phyloP scores from a whole-genome alignment of 1,140 invertebrate species.

The Heliconius himera region DNA sequence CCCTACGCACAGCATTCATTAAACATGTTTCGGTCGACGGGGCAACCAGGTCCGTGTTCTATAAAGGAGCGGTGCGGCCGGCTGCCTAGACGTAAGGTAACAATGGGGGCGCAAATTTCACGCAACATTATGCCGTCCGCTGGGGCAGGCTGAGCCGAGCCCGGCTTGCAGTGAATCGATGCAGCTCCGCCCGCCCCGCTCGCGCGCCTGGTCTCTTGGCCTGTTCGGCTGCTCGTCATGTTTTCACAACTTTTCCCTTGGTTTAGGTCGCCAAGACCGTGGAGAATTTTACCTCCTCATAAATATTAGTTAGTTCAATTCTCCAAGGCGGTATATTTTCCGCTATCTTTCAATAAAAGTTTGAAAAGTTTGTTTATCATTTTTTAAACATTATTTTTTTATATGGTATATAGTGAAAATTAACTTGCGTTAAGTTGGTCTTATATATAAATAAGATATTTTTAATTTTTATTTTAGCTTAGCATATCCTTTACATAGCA shows the following conservation, averaged over 20 bases:
- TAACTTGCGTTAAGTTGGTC: too few species aligned
- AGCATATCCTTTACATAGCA: too few species aligned
- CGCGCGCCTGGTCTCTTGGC: constrained; percentile 37
- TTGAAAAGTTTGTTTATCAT: background rate
- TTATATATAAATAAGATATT: too few species aligned
- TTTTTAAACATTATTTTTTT: background rate
- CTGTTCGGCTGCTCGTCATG: constrained; percentile 32
- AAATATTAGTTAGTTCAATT: constrained; percentile 14
- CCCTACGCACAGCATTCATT: constrained; percentile 44
- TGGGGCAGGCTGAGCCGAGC: constrained; percentile 49
- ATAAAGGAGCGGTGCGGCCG: constrained; percentile 60
- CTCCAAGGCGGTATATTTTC: constrained; percentile 20
- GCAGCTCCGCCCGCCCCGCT: constrained; percentile 59
- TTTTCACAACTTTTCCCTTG: constrained; percentile 53
- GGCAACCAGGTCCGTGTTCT: constrained; percentile 61
- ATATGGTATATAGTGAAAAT: background rate
- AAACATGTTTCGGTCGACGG: constrained; percentile 54
- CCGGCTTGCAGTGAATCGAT: constrained; percentile 68
- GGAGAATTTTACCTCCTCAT: constrained; percentile 28
- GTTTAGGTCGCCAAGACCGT: constrained; percentile 19
- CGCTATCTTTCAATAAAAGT: background rate
- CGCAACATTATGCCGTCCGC: constrained; percentile 71
- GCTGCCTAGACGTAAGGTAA: constrained; percentile 64
- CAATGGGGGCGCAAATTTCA: constrained; percentile 73
- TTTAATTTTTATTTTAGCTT: too few species aligned